These are phyloP conservation scores for Cataglyphis altisquamis DNA, from an alignment of 2,888 invertebrate genomes.

Conservation along the genomic window DNA sequence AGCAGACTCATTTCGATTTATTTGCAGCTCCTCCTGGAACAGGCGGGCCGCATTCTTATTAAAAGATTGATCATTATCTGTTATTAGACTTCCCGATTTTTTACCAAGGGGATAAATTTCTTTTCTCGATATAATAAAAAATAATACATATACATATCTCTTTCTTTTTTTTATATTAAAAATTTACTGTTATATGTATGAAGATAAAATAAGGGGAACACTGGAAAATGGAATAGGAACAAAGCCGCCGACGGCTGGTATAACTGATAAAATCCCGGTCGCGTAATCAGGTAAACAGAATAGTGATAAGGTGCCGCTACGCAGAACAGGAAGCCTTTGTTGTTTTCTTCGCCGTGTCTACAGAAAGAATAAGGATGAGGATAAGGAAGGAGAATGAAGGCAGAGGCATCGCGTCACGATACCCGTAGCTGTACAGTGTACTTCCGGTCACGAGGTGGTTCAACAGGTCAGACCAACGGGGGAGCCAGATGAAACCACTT, in stretches of 20 bases:
- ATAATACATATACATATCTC: not conserved
- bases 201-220: conserved; percentile 1
- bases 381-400: conserved; percentile 38
- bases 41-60: not conserved
- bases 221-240: not conserved
- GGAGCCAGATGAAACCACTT: conserved; percentile 86
- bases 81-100: not conserved
- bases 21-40: not conserved
- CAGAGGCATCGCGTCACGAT: conserved; percentile 65
- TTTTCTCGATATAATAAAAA: not conserved
- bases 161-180: not conserved
- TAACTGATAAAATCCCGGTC: conserved; percentile 56
- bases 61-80: conserved; percentile 12
- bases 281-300: conserved; percentile 65
- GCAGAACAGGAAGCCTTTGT: conserved; percentile 83
- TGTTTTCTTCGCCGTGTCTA: conserved; percentile 75
- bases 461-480: conserved; percentile 86
- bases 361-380: conserved; percentile 34
- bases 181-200: not conserved
- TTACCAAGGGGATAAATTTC: not conserved
- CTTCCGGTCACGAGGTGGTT: conserved; percentile 86
- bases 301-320: conserved; percentile 78
- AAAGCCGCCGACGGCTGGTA: conserved; percentile 8
- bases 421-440: conserved; percentile 82
- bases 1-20: not conserved